These are phyloP conservation scores for Pontoporia blainvillei DNA, from an alignment of 2,113 vertebrate genomes.

Conservation along the genomic window DNA sequence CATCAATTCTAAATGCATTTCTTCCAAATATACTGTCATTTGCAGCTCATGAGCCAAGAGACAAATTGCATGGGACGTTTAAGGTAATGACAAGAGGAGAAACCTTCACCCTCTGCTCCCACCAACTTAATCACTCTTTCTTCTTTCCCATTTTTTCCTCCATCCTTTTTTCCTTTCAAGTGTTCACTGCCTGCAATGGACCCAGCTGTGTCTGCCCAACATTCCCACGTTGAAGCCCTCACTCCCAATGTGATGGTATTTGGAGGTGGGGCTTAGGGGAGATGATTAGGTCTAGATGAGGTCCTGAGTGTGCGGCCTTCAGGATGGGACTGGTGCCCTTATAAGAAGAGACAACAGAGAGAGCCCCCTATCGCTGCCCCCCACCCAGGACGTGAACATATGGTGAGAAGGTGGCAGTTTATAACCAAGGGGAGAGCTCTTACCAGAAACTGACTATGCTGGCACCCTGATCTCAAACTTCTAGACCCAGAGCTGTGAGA, in stretches of 20 bases:
- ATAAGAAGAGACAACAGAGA: too few relatives aligned
- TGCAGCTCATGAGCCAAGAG: background rate
- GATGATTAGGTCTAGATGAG: background rate
- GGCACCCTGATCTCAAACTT: background rate
- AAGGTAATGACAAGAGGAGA: background rate
- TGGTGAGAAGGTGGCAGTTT: background rate
- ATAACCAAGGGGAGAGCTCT: background rate
- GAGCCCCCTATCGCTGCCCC: background rate
- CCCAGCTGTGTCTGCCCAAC: background rate
- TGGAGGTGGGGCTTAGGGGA: background rate
- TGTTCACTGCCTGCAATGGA: background rate
- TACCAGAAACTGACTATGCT: background rate
- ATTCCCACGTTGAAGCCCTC: background rate
- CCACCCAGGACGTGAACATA: background rate
- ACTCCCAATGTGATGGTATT: fast-evolving
- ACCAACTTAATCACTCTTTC: background rate
- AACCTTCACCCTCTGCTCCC: background rate
- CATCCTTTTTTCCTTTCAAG: background rate
- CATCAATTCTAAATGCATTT: background rate
- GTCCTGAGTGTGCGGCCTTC: background rate
- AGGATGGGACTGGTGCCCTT: too few relatives aligned
- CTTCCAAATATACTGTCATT: background rate
- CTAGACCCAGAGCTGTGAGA: background rate
- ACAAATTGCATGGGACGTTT: background rate
- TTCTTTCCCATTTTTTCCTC: background rate